phyloP scores from a whole-genome alignment of 2,888 invertebrate genomes.

The Xylophagus ater region DNA sequence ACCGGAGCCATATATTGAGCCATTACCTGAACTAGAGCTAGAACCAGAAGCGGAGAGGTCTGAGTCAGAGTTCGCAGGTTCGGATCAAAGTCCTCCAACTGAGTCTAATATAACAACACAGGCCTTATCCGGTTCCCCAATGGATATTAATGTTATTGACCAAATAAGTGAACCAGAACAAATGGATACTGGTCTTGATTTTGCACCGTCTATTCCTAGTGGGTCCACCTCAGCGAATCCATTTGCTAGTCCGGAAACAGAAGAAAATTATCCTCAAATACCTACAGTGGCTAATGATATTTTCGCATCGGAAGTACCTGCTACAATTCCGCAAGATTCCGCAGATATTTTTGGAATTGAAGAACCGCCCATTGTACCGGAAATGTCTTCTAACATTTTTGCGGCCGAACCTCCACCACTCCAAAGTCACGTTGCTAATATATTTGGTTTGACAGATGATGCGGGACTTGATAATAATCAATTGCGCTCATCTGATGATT shows the following conservation, averaged over 20 bases:
- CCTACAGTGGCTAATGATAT: slow-evolving; percentile 24
- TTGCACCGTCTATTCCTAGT: slow-evolving; percentile 25
- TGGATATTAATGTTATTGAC: slow-evolving; percentile 23
- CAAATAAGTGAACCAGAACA: slow-evolving; percentile 27
- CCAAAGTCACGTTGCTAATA: too few relatives aligned
- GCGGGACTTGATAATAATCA: slow-evolving; percentile 19
- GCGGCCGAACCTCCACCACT: too few relatives aligned
- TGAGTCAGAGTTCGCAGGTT: slow-evolving; percentile 18
- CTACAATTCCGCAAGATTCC: slow-evolving; percentile 16
- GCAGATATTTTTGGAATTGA: slow-evolving; percentile 20
- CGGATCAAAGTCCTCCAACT: slow-evolving; percentile 29
- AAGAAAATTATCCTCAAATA: slow-evolving; percentile 20
- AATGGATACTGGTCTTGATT: slow-evolving; percentile 36
- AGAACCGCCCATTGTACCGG: slow-evolving; percentile 18
- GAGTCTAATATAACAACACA: slow-evolving; percentile 27
- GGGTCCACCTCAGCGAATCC: slow-evolving; percentile 41
- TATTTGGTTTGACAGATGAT: slow-evolving; percentile 36
- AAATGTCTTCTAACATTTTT: slow-evolving; percentile 28
- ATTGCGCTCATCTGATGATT: slow-evolving; percentile 53
- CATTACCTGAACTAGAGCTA: slow-evolving; percentile 11
- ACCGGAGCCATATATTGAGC: slow-evolving; percentile 15
- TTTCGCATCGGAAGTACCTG: slow-evolving; percentile 24
- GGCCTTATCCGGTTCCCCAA: slow-evolving; percentile 22
- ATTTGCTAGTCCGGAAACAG: slow-evolving; percentile 39
- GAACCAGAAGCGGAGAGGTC: slow-evolving; percentile 15